Conservation (phyloP, 2,113 vertebrate genomes). For the Megaceryle maxima region DNA sequence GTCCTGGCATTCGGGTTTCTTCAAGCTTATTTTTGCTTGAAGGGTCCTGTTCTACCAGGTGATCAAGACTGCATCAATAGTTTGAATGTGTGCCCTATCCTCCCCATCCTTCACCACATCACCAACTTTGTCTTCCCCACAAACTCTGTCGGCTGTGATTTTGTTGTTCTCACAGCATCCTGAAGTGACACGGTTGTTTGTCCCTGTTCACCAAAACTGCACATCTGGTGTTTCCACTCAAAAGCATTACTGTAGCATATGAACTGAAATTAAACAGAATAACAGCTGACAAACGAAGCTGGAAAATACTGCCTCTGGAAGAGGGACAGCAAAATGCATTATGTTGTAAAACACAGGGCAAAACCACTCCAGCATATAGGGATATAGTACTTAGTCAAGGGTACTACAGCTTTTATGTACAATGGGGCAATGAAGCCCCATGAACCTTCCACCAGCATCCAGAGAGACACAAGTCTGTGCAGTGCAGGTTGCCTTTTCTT, state of each 20-base stretch:
- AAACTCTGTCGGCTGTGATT: neutral
- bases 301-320: neutral
- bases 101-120: neutral
- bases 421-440: rapidly evolving
- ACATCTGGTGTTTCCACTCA: neutral
- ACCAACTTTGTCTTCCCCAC: neutral
- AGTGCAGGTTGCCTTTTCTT: neutral
- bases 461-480: neutral
- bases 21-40: neutral
- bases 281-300: neutral
- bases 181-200: neutral
- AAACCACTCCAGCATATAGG: neutral
- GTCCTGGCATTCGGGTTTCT: neutral
- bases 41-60: neutral
- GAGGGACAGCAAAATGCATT: neutral
- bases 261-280: neutral
- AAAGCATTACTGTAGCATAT: neutral
- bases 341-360: neutral
- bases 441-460: neutral
- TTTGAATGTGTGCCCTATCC: neutral
- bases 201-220: neutral
- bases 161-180: neutral
- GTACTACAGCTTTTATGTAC: neutral
- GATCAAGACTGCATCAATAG: neutral
- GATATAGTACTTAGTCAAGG: neutral